Evolutionary conservation across 1,140 invertebrate species (phyloP).

Genomic region (Meloidogyne chitwoodi): DNA sequence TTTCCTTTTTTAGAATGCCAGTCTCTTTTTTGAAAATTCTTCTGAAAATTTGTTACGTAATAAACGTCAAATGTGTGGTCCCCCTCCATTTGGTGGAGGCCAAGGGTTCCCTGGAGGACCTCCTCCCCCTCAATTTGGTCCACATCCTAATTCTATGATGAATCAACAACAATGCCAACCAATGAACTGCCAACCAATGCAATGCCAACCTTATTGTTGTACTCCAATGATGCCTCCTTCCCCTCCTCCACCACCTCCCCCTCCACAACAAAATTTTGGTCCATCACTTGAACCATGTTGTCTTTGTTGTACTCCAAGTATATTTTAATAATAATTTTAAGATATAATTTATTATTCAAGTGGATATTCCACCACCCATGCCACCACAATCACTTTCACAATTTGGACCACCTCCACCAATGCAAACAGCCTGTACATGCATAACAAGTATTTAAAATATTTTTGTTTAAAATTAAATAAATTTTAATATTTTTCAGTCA

Average conservation of each 20-base stretch:
- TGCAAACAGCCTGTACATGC: constrained; percentile 21
- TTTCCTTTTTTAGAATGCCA: not conserved
- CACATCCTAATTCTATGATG: not conserved
- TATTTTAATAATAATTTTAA: not conserved
- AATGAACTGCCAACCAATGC: not conserved
- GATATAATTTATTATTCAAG: not conserved
- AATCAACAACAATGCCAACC: not conserved
- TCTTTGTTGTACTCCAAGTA: constrained; percentile 4
- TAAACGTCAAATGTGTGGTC: constrained; percentile 9
- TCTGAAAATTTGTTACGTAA: not conserved
- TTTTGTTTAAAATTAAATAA: not conserved
- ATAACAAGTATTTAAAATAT: constrained; percentile 10
- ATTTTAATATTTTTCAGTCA: constrained; percentile 9
- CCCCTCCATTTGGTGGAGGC: not conserved
- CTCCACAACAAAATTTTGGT: constrained; percentile 1
- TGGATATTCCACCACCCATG: not conserved
- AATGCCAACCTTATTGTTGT: constrained; percentile 17
- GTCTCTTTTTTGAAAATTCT: not conserved
- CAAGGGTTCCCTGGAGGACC: not conserved
- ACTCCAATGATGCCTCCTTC: constrained; percentile 12
- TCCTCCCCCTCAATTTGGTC: not conserved
- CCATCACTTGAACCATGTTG: not conserved
- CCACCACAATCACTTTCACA: constrained; percentile 8
- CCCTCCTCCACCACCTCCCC: not conserved
- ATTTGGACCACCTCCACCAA: constrained; percentile 7